phyloP scores from a whole-genome alignment of 2,888 invertebrate genomes.

The Candidula unifasciata region DNA sequence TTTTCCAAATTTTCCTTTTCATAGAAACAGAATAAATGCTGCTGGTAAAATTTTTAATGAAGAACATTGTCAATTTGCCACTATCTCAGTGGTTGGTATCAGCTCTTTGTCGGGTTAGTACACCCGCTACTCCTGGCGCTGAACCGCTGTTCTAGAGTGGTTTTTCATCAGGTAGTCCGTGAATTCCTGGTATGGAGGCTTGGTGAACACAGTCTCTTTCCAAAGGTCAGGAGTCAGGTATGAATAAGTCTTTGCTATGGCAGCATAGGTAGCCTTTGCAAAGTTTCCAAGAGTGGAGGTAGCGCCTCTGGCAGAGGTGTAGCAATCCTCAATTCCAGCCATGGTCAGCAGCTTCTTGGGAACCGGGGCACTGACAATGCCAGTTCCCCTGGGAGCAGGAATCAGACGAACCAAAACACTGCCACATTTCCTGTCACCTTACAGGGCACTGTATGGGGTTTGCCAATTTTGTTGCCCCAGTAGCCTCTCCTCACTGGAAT shows the following conservation, averaged over 20 bases:
- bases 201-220: constrained; percentile 95
- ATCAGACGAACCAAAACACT: too few species aligned
- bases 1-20: background rate
- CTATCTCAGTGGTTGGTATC: background rate
- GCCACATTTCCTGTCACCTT: too few species aligned
- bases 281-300: too few species aligned
- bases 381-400: too few species aligned
- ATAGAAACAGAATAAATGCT: background rate
- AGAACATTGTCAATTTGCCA: constrained; percentile 13
- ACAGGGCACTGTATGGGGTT: constrained; percentile 99
- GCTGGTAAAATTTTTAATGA: constrained; percentile 15
- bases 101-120: constrained; percentile 59
- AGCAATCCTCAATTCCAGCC: too few species aligned
- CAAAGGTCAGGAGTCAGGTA: constrained; percentile 99
- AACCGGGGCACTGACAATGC: too few species aligned
- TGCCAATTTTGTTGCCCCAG: constrained; percentile 99
- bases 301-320: too few species aligned
- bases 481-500: constrained; percentile 99
- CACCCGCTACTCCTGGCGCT: constrained; percentile 72
- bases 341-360: too few species aligned
- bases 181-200: constrained; percentile 97
- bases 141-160: constrained; percentile 67
- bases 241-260: constrained; percentile 98
- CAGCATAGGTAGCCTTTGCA: constrained; percentile 99
- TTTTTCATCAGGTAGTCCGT: constrained; percentile 89